Base-by-base conservation (phyloP, 2,113 vertebrate genomes). In the Puma concolor region DNA sequence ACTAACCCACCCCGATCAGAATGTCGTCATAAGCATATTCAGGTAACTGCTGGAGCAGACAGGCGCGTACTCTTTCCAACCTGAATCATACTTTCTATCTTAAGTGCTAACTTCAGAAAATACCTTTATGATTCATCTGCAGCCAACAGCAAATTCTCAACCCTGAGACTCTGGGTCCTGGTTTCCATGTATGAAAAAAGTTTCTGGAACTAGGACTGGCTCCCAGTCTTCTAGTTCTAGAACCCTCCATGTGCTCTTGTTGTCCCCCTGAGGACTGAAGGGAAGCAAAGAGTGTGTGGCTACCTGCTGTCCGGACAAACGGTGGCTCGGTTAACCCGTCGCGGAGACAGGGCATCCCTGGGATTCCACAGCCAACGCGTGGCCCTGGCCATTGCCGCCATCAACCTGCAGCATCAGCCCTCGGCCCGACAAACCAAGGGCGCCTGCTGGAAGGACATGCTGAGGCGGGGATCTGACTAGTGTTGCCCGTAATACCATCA, bases 261-360 rank as follows among this genome's bases (percentile, higher is more conserved):
- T 12, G 7, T 3, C 69, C 25, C 44, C 9, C 27, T 21, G 3
- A 21, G 36, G 21, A 23, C 54, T 36, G 2, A 52, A 48, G 25
- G 90, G 13, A 57, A 33, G 17, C 64, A n/a, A 17, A 29, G 4
- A 16, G 7, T 12, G 6, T 4, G 44, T 5, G 6, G 7, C 60
- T 15, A 5, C 29, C 29, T 36, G 29, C 64, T 13, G 64, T 74
- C 71, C 11, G 8, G 33, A 76, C 23, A 17, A 3, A 50, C 2
- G 0, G 80, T 2, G 3, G n/a, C 13, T 54, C 72, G 4, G 14
- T 1, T 0, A 1, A 0, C 60, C 57, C 44, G 0, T 13, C 12
- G 4, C 0, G 10, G 38, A 52, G 7, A 21, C n/a, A 1, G 13
- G 41, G 41, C 38, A 79, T 16, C 44, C 11, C 54, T 1, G 23